A percentile compares a stretch with the other conserved stretches of the same genome.
Conservation (phyloP, 2,113 vertebrate genomes). For the Electrona antarctica region DNA sequence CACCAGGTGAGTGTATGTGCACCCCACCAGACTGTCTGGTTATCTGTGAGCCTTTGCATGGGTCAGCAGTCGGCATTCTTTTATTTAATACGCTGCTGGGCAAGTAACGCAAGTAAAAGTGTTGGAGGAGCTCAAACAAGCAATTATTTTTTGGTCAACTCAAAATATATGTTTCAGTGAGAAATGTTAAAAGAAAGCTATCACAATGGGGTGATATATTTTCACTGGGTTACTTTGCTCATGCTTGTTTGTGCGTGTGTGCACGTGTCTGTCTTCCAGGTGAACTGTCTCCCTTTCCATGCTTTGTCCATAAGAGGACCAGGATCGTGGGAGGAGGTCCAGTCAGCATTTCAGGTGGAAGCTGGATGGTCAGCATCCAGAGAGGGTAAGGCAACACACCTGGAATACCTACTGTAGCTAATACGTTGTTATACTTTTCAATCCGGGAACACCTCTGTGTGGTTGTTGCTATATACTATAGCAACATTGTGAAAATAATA, state of each 20-base stretch:
- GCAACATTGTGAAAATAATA: no score
- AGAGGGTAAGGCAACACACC: slow-evolving; percentile 83
- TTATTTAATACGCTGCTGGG: not conserved
- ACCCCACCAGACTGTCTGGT: slow-evolving; percentile 8
- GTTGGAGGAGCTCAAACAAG: no score
- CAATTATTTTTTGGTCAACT: no score
- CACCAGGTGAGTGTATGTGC: slow-evolving; percentile 65
- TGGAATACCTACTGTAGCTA: no score
- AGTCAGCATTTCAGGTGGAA: slow-evolving; percentile 85
- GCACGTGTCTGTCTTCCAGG: slow-evolving; percentile 38
- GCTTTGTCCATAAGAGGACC: slow-evolving; percentile 76
- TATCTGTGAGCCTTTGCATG: not conserved
- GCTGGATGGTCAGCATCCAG: slow-evolving; percentile 98
- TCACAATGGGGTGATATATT: no score
- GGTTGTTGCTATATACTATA: no score
- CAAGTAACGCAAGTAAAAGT: not conserved
- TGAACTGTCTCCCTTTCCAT: slow-evolving; percentile 64
- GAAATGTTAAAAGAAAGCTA: no score
- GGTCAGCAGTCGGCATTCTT: not conserved
- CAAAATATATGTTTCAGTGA: no score
- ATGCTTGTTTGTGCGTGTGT: no score
- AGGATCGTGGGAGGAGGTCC: slow-evolving; percentile 93
- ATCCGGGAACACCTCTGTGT: no score
- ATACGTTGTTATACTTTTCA: no score
- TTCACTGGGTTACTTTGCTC: no score